Base-by-base conservation (phyloP, 2,797 vertebrate species). In the Hippocampus kuda region DNA sequence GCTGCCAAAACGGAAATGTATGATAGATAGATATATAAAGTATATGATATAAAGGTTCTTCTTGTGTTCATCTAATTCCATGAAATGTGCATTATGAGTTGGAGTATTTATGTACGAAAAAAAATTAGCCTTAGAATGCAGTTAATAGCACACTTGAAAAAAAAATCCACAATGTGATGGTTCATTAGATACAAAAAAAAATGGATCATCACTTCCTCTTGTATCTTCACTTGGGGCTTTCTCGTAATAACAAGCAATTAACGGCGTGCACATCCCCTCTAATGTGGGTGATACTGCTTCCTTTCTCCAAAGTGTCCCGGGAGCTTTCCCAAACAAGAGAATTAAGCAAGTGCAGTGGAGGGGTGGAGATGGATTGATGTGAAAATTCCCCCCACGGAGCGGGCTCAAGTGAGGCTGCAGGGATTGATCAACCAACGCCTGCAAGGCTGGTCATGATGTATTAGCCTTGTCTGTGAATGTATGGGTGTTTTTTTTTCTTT, bases 311-410 rank as follows among this genome's bases (percentile, higher is more conserved):
- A 26, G 7, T 56, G 75, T 84, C 81, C 56, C 56, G 0, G 67
- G 77, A 77, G 77, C 76, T 75, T 79, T 74, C 66, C 77, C 75
- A 81, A 85, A 83, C 75, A 84, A 78, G 76, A 77, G 77, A 81
- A 80, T 83, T 76, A 82, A 84, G 78, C 75, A 84, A 85, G 87
- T 85, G 87, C 66, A 80, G 70, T 72, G 65, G 53, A 77, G 74
- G 67, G 75, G 72, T 54, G 49, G 72, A 79, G 80, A 87, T 83
- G 82, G 86, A 88, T 85, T 77, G 83, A 81, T 86, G 79, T 74
- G 69, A 75, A 67, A 73, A 73, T 81, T 79, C 75, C 79, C 61
- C 62, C 62, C 75, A 82, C 72, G 68, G 68, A 81, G 80, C 74
- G 72, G 78, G 80, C 81, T 75, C 70, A 68, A 83, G 81, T 75